Percentiles rank a stretch among this genome's conserved stretches.
Conservation (phyloP, 2,113 vertebrate species). For the Microtus richardsoni region DNA sequence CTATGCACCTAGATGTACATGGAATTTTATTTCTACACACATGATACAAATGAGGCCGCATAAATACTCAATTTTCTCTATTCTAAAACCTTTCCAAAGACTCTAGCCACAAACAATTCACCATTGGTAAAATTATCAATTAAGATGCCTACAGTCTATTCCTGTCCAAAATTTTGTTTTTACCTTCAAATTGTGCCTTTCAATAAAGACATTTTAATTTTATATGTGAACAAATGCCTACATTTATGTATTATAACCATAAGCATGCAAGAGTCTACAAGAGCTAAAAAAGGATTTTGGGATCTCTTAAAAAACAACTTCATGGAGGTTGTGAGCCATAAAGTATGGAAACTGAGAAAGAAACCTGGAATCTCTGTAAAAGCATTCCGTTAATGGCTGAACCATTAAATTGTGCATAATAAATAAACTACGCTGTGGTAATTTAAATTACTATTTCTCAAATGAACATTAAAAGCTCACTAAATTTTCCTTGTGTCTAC, state of each 20-base stretch:
- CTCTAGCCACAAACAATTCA: background rate
- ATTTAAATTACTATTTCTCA: background rate
- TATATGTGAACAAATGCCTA: background rate
- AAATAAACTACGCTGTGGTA: background rate
- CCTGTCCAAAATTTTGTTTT: background rate
- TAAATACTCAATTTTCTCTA: background rate
- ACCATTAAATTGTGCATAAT: background rate
- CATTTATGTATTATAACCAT: background rate
- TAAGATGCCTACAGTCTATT: background rate
- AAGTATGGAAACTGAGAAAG: too few relatives aligned
- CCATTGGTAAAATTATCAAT: background rate
- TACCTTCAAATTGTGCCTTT: background rate
- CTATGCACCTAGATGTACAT: background rate
- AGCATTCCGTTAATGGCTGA: background rate
- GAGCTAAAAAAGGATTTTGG: background rate
- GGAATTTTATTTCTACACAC: background rate
- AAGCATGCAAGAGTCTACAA: background rate
- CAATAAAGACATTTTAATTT: background rate
- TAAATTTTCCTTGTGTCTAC: background rate
- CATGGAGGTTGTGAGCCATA: background rate
- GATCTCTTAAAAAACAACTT: too few relatives aligned
- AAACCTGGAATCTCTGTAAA: background rate
- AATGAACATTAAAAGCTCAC: background rate
- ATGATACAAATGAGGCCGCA: background rate
- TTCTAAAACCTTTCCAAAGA: background rate